phyloP scores from a whole-genome alignment of 2,888 invertebrate genomes.

The Patella depressa region DNA sequence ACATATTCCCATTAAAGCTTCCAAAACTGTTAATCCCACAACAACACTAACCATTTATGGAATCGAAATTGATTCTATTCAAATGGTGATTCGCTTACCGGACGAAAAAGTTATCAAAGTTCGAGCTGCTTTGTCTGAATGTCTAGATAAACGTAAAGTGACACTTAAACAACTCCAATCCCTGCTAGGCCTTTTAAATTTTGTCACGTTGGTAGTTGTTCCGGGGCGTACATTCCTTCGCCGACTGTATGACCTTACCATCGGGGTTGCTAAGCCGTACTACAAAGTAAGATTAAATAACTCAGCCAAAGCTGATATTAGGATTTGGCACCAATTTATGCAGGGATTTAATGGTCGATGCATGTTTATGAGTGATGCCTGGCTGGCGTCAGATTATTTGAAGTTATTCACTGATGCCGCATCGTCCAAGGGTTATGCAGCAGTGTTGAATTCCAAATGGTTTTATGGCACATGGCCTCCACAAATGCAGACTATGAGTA shows the following conservation, averaged over 20 bases:
- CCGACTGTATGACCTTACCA: background rate
- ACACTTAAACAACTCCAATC: too few relatives aligned
- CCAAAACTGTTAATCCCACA: too few relatives aligned
- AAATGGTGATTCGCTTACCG: too few relatives aligned
- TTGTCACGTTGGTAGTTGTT: too few relatives aligned
- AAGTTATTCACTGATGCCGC: slow-evolving; percentile 13
- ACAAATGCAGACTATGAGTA: background rate
- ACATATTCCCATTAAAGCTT: too few relatives aligned
- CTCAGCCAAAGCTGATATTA: background rate
- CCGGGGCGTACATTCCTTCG: background rate
- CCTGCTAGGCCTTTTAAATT: too few relatives aligned
- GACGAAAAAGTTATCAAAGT: too few relatives aligned
- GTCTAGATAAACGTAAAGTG: too few relatives aligned
- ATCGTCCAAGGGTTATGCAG: background rate
- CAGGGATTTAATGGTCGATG: background rate
- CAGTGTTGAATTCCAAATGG: slow-evolving; percentile 2
- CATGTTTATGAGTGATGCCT: slow-evolving; percentile 4
- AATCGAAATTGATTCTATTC: too few relatives aligned
- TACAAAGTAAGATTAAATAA: background rate
- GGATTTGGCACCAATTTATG: background rate
- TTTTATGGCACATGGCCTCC: slow-evolving; percentile 5
- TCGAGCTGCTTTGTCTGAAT: too few relatives aligned
- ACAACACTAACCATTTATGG: too few relatives aligned
- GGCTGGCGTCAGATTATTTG: background rate
- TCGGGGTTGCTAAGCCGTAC: background rate